These are phyloP conservation scores for Dysmachus trigonus DNA, from an alignment of 2,888 invertebrate genomes.

Conservation along the genomic window DNA sequence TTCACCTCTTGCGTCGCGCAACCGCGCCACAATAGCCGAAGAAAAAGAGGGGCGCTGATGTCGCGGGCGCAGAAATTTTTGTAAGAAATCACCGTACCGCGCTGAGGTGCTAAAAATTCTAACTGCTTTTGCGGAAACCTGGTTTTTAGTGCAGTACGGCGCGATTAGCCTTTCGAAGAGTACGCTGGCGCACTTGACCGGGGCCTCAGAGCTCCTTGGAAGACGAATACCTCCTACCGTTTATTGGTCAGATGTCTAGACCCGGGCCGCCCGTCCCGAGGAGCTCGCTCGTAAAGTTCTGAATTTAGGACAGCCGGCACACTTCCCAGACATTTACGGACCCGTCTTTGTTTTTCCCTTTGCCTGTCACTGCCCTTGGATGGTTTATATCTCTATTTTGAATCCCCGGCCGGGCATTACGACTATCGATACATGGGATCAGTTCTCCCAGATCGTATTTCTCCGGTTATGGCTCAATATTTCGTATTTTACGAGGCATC, in stretches of 20 bases:
- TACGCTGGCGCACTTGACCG: neutral
- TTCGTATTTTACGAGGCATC: constrained; percentile 47
- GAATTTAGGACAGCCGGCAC: constrained; percentile 49
- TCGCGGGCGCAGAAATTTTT: neutral
- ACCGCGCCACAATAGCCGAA: neutral
- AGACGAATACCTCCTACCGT: constrained; percentile 30
- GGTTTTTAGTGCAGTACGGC: neutral
- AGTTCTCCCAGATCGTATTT: constrained; percentile 41
- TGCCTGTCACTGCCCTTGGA: constrained; percentile 24
- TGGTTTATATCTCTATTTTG: constrained; percentile 48
- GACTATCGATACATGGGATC: constrained; percentile 47
- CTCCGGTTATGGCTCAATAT: constrained; percentile 49
- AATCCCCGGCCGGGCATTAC: constrained; percentile 37
- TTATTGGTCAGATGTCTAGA: constrained; percentile 39
- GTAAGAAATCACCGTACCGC: neutral
- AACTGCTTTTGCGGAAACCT: neutral
- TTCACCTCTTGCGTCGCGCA: neutral
- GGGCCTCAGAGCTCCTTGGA: neutral
- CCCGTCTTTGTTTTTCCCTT: constrained; percentile 37
- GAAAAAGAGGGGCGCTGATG: too few relatives aligned
- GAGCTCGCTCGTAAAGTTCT: constrained; percentile 41
- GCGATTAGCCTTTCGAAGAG: neutral
- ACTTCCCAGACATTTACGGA: constrained; percentile 47
- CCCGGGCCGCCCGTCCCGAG: neutral
- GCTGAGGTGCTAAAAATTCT: neutral